Evolutionary conservation across 2,113 vertebrate genomes (phyloP), one percentile per base, ranked within the genome.

Genomic region (Gavialis gangeticus): DNA sequence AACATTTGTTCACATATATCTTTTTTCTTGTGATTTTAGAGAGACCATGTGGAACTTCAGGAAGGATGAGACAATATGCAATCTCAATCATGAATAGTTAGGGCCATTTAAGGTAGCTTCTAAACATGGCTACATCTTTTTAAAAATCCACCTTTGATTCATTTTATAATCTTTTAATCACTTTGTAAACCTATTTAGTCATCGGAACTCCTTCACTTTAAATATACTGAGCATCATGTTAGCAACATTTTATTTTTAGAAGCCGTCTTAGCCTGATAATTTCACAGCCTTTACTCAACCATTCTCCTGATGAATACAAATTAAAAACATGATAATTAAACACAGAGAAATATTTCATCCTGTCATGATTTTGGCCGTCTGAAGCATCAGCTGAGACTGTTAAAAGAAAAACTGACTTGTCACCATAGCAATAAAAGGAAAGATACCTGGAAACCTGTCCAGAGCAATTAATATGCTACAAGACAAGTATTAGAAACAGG

Each of bases 191-290:
- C 54, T 91, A 87, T 95, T 89, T 94, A 89, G 85, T 84, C 94
- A 54, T 24, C 1, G 34, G 27, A 84, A 87, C n/a, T 80, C 82
- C 30, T 28, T 67, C 77, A 88, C 73, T 56, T 83, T 85, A 83
- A 2, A 10, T 75, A 85, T 1, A 2, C 37, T 30, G 67, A 90
- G 3, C 90, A 85, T 92, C 64, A 92, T 86, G 10, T 88, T 89
- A 96, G 81, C 88, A 80, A 88, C 91, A 85, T 90, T 82, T 90
- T 95, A 96, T 97, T 97, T 97, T 97, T 97, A 97, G 96, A 96
- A 94, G 89, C 91, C 89, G 85, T 89, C 90, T 94, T 96, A 94
- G 86, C 92, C 96, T 93, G 79, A 93, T 85, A 90, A 87, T 83
- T 97, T 97, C 96, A 71, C 94, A 97, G 81, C 85, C 90, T 96